A percentile compares a stretch with the other conserved stretches of the same genome.
Evolutionary conservation across 2,797 vertebrate genomes (phyloP).

Genomic region (Brachyrhaphis roseni): DNA sequence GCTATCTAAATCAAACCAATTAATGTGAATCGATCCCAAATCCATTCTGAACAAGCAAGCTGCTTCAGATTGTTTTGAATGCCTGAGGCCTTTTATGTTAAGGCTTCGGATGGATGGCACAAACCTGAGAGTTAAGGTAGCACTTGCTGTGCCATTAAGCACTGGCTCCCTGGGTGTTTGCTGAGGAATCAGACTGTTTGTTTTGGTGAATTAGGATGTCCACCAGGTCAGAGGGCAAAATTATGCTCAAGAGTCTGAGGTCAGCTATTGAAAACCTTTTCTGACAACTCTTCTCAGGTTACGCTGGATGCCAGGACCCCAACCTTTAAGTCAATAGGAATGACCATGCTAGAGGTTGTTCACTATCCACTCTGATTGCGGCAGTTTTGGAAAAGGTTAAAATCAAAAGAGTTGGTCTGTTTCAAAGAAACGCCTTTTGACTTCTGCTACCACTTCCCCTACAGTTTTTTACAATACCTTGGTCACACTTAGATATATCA

Average conservation of each 20-base stretch:
- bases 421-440: background rate
- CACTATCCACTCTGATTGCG: background rate
- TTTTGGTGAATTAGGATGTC: conserved; percentile 79
- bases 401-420: background rate
- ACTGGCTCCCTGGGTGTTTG: conserved; percentile 57
- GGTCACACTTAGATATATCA: background rate
- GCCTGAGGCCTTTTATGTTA: conserved; percentile 27
- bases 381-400: background rate
- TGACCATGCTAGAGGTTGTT: background rate
- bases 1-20: conserved; percentile 32
- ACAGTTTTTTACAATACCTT: background rate
- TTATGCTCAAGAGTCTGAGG: conserved; percentile 71
- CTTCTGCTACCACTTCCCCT: background rate
- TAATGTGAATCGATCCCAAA: conserved; percentile 27
- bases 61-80: conserved; percentile 21
- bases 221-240: conserved; percentile 73
- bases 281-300: conserved; percentile 68
- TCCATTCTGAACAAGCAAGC: conserved; percentile 38
- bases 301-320: conserved; percentile 55
- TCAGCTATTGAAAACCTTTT: conserved; percentile 71
- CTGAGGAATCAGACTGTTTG: conserved; percentile 70
- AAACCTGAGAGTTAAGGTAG: conserved; percentile 38
- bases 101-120: conserved; percentile 36
- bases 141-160: conserved; percentile 23
- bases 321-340: conserved; percentile 20